A percentile compares a stretch with the other conserved stretches of the same genome.
Evolutionary conservation across 2,113 vertebrate genomes (phyloP).

Genomic region (Centrocercus urophasianus): DNA sequence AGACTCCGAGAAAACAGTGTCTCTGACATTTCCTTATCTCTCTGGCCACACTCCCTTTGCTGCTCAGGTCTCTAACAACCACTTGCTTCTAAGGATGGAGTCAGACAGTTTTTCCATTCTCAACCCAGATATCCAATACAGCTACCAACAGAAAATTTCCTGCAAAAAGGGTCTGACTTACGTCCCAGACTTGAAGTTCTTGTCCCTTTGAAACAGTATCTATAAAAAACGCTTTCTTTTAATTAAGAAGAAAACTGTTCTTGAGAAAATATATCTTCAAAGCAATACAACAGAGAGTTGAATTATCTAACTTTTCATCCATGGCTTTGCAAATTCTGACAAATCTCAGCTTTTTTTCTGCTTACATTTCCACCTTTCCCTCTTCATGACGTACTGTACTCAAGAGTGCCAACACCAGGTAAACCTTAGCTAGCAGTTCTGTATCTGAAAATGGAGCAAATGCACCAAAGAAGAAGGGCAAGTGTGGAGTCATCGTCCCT

Average conservation of each 20-base stretch:
- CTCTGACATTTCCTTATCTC: conserved; percentile 53
- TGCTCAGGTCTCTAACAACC: neutral
- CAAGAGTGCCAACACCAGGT: neutral
- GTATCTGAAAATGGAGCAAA: neutral
- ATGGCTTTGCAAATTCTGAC: neutral
- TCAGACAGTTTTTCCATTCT: neutral
- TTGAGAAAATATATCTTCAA: neutral
- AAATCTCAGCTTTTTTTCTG: neutral
- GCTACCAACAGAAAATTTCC: neutral
- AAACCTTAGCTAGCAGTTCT: neutral
- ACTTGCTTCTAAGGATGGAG: neutral
- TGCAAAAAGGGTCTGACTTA: neutral
- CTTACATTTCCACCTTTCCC: neutral
- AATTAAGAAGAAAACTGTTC: neutral
- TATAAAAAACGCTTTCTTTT: neutral
- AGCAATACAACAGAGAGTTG: neutral
- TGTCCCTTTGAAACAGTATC: neutral
- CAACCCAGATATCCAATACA: neutral
- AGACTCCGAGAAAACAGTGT: conserved; percentile 2
- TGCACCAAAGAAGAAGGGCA: neutral
- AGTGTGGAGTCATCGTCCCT: neutral
- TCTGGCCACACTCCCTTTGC: neutral
- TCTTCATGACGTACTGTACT: neutral
- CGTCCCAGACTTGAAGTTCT: neutral
- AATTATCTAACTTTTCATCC: neutral